Base-by-base conservation (phyloP, 1,140 invertebrate genomes). In the Drosophila grimshawi region DNA sequence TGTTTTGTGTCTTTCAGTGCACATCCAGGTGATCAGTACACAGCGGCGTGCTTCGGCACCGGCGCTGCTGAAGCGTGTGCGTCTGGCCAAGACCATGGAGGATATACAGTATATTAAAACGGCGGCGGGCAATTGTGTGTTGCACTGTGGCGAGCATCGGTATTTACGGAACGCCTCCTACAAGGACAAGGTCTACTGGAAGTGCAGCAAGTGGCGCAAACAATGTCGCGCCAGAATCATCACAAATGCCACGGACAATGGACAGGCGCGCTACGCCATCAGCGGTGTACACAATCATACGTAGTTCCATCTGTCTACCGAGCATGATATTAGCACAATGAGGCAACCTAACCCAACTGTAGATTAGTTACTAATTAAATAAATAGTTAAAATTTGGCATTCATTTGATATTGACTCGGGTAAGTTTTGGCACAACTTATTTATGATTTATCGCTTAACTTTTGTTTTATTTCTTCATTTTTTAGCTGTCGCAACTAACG, bases 161-260 rank as follows among this genome's bases (percentile, higher is more conserved):
- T 92, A 91, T 57, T 74, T 92, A 10, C 83, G 89, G 7, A 92
- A 92, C 8, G 90, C 92, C 4, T 56, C 76, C 10, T 92, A 92
- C 74, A 92, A 92, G 66, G 78, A 79, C 32, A 92, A 92, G 35
- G 71, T 90, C 4, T 92, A 92, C 60, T 92, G 92, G 91, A 92
- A 92, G 73, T 92, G 92, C 76, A 77, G 90, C 74, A 92, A 89
- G 57, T 92, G 92, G 92, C 92, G 91, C 33, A 81, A 73, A 19
- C 76, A 89, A 48, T 92, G 92, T 32, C 82, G 81, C 7, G 82
- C 91, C 8, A 66, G 92, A 8, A 71, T 92, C 32, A 92, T 92
- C 10, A 92, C 92, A 0, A 80, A 79, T 43, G 32, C 67, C 4
- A 53, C 71, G 59, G 53, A 48, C 5, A 80, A 59, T 27, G 77